Conservation (phyloP, 2,888 invertebrate genomes). For the Seira sanloemensis region DNA sequence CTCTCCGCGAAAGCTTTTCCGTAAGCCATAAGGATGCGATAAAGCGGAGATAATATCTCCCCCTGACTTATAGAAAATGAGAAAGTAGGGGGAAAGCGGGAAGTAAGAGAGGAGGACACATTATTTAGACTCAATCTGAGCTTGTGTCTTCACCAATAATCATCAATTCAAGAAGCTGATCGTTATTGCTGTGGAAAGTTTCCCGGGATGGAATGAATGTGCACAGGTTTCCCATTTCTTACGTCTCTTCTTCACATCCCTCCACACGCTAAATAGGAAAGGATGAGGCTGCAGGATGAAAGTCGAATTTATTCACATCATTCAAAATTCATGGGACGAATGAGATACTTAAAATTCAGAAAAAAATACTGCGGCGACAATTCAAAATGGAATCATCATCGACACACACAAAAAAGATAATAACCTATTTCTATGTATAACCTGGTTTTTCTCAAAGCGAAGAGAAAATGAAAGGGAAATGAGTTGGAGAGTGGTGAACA, state of each 20-base stretch:
- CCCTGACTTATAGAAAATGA: not conserved
- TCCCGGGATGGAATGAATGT: slow-evolving; percentile 3
- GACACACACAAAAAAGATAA: slow-evolving; percentile 37
- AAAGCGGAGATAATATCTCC: not conserved
- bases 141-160: slow-evolving; percentile 41
- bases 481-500: not conserved
- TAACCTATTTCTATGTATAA: slow-evolving; percentile 51
- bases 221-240: not conserved
- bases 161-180: slow-evolving; percentile 19
- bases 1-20: not conserved
- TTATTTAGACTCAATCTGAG: slow-evolving; percentile 55
- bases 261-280: not conserved
- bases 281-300: not conserved
- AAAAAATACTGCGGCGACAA: slow-evolving; percentile 1
- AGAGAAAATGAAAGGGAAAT: not conserved
- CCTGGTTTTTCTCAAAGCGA: slow-evolving; percentile 21
- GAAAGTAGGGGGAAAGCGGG: not conserved
- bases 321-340: not conserved
- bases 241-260: not conserved
- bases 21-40: not conserved
- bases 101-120: slow-evolving; percentile 43
- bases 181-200: slow-evolving; percentile 20
- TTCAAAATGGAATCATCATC: slow-evolving; percentile 34
- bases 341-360: slow-evolving; percentile 7
- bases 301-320: not conserved